These are phyloP conservation scores for Henricia sp. DNA, from an alignment of 53 echinoderm and acorn worm genomes.

Conservation along the genomic window DNA sequence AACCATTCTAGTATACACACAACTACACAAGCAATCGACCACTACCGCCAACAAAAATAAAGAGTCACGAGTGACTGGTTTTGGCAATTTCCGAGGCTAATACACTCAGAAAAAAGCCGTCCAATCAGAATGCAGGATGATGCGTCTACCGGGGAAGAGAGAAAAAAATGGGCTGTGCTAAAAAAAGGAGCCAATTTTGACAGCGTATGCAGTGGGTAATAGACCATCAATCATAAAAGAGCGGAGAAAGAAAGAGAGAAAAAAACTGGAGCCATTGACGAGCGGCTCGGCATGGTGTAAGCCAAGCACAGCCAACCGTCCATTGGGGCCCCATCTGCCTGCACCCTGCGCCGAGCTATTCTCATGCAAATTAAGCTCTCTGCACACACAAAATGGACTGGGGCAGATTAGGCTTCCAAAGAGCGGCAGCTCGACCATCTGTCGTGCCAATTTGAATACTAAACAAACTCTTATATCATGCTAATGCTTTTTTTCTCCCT, in stretches of 20 bases:
- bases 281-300: constrained; percentile 41
- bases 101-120: neutral
- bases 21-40: neutral
- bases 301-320: constrained; percentile 55
- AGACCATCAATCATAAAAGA: constrained; percentile 56
- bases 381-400: constrained; percentile 31
- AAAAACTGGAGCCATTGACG: constrained; percentile 30
- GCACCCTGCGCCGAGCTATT: constrained; percentile 41
- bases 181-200: neutral
- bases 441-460: constrained; percentile 55
- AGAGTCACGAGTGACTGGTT: constrained; percentile 35
- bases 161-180: neutral
- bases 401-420: constrained; percentile 29
- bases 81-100: constrained; percentile 16
- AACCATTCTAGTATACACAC: neutral
- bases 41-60: constrained; percentile 19
- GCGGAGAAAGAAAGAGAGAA: neutral
- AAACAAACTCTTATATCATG: constrained; percentile 36
- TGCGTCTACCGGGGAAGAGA: neutral
- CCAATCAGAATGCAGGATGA: constrained; percentile 26
- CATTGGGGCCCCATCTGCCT: constrained; percentile 49
- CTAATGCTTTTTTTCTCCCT: neutral
- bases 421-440: constrained; percentile 47
- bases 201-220: neutral
- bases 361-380: constrained; percentile 62